Evolutionary conservation across 2,113 vertebrate genomes (phyloP).

Genomic region (Hassar affinis): DNA sequence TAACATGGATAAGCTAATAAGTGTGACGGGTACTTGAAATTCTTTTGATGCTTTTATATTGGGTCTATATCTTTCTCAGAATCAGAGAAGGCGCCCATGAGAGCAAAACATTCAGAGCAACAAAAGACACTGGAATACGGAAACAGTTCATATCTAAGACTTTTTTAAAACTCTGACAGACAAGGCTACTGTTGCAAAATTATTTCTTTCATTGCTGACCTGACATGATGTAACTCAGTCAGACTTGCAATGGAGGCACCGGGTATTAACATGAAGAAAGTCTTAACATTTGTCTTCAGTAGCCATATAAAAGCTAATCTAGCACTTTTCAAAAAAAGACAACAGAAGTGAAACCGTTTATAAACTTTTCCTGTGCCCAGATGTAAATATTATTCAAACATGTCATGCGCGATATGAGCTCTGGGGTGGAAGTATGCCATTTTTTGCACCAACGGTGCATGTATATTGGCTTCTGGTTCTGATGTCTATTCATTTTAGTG

Average conservation of each 20-base stretch:
- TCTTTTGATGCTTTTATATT: not conserved
- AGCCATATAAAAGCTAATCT: constrained; percentile 33
- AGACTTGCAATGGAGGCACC: not conserved
- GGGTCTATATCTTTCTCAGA: not conserved
- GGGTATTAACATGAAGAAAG: not conserved
- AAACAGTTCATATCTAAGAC: not conserved
- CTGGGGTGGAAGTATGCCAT: constrained; percentile 51
- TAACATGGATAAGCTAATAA: not conserved
- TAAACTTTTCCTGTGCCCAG: constrained; percentile 57
- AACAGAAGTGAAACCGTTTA: constrained; percentile 58
- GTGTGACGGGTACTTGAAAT: not conserved
- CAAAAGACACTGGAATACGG: not conserved
- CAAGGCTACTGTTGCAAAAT: not conserved
- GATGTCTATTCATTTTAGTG: not conserved
- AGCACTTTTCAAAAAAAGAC: constrained; percentile 36
- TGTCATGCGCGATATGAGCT: constrained; percentile 56
- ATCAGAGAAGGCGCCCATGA: not conserved
- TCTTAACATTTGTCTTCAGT: constrained; percentile 33
- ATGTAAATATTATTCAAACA: constrained; percentile 68
- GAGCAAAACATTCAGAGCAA: not conserved
- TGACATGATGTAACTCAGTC: not conserved
- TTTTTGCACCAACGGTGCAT: constrained; percentile 33
- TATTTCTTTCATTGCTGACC: not conserved
- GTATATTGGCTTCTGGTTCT: constrained; percentile 15
- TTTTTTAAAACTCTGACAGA: not conserved